Evolutionary conservation across 2,797 vertebrate genomes (phyloP), one percentile per base, ranked within the genome.

Genomic region (Thunnus albacares): DNA sequence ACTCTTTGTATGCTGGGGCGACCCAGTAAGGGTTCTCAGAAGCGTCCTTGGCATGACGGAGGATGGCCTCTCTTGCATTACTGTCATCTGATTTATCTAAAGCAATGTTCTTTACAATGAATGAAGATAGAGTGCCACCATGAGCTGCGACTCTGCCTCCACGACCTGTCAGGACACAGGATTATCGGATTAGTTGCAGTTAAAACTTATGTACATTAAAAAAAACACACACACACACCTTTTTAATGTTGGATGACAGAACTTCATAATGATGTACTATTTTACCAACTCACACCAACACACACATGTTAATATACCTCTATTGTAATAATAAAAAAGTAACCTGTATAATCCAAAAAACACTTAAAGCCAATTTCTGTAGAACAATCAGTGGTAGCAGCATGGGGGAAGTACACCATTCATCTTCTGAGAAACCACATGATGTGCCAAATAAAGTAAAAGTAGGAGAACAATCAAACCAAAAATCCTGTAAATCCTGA

Each of bases 51-150:
- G 98, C 98, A 0, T 99, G 98, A 2, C 97, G 96, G 57, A 99
- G 92, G 94, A 99, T 99, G 91, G 98, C 98, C 83, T 98, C 96
- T 26, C 98, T 95, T 0, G 98, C 96, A 83, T 99, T 99, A 87
- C 98, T 98, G 90, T 99, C 98, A 0, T 99, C 98, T 0, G 97
- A 98, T 92, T 99, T 99, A 86, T 99, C 98, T 88, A 99, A 85
- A 56, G 98, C 98, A 30, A 99, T 99, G 91, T 99, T 99, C 91
- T 99, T 99, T 79, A 99, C 98, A 22, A 99, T 99, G 76, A 96
- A 99, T 0, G 98, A 99, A 0, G 98, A 99, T 90, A 99, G 92
- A 2, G 98, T 99, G 30, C 97, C 98, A 0, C 98, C 97, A 0
- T 99, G 98, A 52, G 97, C 98, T 6, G 97, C 98, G 38, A 99